Percentiles rank a stretch among this genome's conserved stretches.
Conservation (phyloP, 2,113 vertebrate genomes). For the Elachura formosa region DNA sequence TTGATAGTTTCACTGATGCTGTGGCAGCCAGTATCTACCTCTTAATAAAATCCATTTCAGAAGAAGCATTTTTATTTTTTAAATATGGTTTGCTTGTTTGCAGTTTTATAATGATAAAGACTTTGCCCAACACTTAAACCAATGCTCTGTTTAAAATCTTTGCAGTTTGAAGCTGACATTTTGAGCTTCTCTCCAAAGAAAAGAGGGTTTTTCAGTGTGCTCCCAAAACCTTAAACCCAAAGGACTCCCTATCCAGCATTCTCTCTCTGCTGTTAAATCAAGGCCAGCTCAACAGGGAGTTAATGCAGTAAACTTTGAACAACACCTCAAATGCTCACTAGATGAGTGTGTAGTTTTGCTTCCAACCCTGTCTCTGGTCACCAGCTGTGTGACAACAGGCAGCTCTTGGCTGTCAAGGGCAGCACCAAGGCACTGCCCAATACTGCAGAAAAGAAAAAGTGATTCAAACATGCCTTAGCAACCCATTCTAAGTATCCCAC, state of each 20-base stretch:
- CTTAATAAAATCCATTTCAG: neutral
- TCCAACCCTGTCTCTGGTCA: neutral
- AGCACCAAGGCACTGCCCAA: neutral
- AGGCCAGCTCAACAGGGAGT: neutral
- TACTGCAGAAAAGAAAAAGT: neutral
- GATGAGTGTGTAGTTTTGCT: neutral
- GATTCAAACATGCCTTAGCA: neutral
- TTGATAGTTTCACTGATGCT: neutral
- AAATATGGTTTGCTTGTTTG: neutral
- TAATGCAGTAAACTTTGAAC: neutral
- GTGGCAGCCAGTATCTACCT: neutral
- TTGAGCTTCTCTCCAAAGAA: neutral
- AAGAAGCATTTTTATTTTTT: neutral
- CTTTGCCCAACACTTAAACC: neutral
- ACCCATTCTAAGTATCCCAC: too few relatives aligned
- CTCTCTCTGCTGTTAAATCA: neutral
- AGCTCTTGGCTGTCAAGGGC: neutral
- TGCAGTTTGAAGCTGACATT: neutral
- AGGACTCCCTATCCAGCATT: neutral
- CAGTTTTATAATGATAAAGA: neutral
- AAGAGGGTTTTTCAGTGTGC: neutral
- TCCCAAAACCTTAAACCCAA: neutral
- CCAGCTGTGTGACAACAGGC: neutral
- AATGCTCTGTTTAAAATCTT: neutral
- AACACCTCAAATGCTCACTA: rapidly evolving